Conservation (phyloP, 2,113 vertebrate species). For the Montifringilla adamsi region DNA sequence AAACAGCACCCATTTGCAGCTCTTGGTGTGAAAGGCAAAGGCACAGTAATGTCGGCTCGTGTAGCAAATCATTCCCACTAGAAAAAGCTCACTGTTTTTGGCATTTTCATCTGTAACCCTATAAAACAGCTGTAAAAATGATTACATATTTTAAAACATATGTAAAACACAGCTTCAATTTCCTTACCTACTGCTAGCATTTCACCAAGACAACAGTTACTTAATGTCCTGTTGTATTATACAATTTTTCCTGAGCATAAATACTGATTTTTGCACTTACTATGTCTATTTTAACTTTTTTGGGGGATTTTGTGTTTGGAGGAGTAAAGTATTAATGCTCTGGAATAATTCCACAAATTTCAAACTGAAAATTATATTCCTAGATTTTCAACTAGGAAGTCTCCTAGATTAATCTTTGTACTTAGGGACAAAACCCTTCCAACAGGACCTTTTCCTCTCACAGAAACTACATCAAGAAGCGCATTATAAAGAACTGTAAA, state of each 20-base stretch:
- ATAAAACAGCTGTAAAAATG: constrained; percentile 86
- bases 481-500: neutral
- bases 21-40: constrained; percentile 95
- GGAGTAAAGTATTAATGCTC: neutral
- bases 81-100: constrained; percentile 86
- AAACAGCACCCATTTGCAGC: constrained; percentile 95
- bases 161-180: neutral
- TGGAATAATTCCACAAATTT: neutral
- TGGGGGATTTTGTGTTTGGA: neutral
- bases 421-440: neutral
- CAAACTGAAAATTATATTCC: neutral
- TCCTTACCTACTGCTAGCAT: neutral
- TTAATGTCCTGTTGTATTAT: neutral
- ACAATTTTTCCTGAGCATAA: neutral
- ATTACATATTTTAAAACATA: neutral
- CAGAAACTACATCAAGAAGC: neutral
- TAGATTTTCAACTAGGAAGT: neutral
- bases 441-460: neutral
- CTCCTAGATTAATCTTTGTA: neutral
- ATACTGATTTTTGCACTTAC: neutral
- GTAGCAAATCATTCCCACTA: constrained; percentile 97
- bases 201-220: neutral
- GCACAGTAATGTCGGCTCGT: constrained; percentile 94
- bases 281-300: neutral
- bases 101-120: constrained; percentile 94